Base-by-base conservation (phyloP, 2,888 invertebrate species). In the Sinelater perroti region DNA sequence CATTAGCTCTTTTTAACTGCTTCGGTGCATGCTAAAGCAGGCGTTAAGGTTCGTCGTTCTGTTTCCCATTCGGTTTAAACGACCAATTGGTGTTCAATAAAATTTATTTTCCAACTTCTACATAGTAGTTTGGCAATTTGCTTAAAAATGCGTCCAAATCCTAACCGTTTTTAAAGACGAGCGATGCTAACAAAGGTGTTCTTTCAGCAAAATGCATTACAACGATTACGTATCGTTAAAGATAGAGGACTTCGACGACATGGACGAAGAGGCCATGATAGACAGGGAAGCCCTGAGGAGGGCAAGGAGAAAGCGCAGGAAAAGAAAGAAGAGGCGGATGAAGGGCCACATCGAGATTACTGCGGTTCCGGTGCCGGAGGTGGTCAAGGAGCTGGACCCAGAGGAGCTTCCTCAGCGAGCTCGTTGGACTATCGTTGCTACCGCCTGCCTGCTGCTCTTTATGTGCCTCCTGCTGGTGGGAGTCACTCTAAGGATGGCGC, bases 401-500 rank as follows among this genome's bases (percentile, higher is more conserved):
- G 92, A 93, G 68, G 93, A 93, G 75, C 80, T 93, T 67, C 90
- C 93, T 0, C 87, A 90, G 52, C 84, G 92, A 51, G 93, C 93
- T 24, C 86, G 93, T 65, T 93, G 93, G 87, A 93, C 94, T 46
- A 94, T 95, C 76, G 91, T 94, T 78, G 90, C 92, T 70, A 94
- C 95, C 33, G 95, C 95, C 60, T 92, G 92, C 73, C 82, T 95
- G 62, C 82, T 95, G 64, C 85, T 95, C 57, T 87, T 93, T 73
- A 91, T 95, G 82, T 94, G 95, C 78, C 85, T 96, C 70, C 83
- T 95, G 64, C 82, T 96, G 58, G 95, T 96, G 20, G 95, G 95
- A 10, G 90, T 95, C 53, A 95, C 95, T 2, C 82, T 96, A 20
- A 83, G 95, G 63, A 94, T 96, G 93, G 95, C 95, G 8, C 95